phyloP scores from a whole-genome alignment of 2,797 vertebrate species.

The Danio choprae region DNA sequence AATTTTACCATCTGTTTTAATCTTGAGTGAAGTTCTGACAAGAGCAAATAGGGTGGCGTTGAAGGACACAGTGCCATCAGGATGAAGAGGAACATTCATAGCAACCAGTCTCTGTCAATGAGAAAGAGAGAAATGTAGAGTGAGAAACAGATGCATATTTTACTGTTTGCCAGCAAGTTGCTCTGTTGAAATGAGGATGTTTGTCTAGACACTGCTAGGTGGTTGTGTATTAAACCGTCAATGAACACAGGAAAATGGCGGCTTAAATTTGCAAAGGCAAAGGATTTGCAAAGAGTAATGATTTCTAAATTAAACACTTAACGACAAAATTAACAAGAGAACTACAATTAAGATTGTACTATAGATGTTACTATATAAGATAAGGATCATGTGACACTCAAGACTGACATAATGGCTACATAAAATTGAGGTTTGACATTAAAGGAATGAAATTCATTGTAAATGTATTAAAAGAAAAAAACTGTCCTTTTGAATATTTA shows the following conservation, averaged over 20 bases:
- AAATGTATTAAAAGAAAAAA: too few relatives aligned
- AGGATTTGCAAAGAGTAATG: too few relatives aligned
- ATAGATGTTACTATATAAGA: too few relatives aligned
- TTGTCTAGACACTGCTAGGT: neutral
- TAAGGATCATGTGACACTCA: neutral
- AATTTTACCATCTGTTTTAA: conserved; percentile 92
- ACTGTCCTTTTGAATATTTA: too few relatives aligned
- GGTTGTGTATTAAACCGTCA: conserved; percentile 10
- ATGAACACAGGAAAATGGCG: too few relatives aligned
- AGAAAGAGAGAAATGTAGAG: conserved; percentile 23
- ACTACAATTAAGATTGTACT: too few relatives aligned
- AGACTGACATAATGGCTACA: too few relatives aligned
- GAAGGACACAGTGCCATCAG: conserved; percentile 93
- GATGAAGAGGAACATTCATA: conserved; percentile 97
- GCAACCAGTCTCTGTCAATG: conserved; percentile 88
- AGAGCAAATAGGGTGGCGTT: conserved; percentile 96
- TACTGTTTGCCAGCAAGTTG: neutral
- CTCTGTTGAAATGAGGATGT: neutral
- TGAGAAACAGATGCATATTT: neutral
- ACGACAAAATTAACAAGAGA: too few relatives aligned
- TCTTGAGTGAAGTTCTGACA: conserved; percentile 96
- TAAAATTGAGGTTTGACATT: too few relatives aligned
- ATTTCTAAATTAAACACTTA: too few relatives aligned
- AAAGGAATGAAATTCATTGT: too few relatives aligned
- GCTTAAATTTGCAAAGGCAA: too few relatives aligned